phyloP scores from a whole-genome alignment of 2,888 invertebrate species.

The Chelonus formosanus region DNA sequence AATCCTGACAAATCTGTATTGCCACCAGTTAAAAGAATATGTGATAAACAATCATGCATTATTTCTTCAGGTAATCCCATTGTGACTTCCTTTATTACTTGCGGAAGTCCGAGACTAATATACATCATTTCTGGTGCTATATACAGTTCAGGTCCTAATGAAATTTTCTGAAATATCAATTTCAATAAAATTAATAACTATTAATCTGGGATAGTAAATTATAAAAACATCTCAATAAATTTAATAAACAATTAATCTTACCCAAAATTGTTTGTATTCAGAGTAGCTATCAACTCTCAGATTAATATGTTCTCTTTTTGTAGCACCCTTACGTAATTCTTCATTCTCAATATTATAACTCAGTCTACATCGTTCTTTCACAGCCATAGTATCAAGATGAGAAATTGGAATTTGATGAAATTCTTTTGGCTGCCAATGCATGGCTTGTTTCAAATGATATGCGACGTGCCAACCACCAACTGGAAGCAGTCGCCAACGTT shows the following conservation, averaged over 20 bases:
- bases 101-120: slow-evolving; percentile 59
- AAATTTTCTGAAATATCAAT: slow-evolving; percentile 52
- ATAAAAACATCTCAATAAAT: slow-evolving; percentile 32
- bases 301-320: slow-evolving; percentile 57
- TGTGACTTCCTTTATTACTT: slow-evolving; percentile 62
- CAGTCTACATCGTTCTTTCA: slow-evolving; percentile 63
- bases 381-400: slow-evolving; percentile 59
- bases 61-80: slow-evolving; percentile 57
- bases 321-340: slow-evolving; percentile 47
- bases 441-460: slow-evolving; percentile 62
- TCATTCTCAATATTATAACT: slow-evolving; percentile 62
- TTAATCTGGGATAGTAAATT: too few species aligned
- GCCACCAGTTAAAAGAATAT: slow-evolving; percentile 64
- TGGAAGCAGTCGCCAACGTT: slow-evolving; percentile 60
- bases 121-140: slow-evolving; percentile 66
- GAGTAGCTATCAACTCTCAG: slow-evolving; percentile 58
- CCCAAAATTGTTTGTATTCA: slow-evolving; percentile 60
- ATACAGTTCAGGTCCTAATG: slow-evolving; percentile 62
- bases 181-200: too few species aligned
- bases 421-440: slow-evolving; percentile 62
- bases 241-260: slow-evolving; percentile 37
- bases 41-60: slow-evolving; percentile 61
- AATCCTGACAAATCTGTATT: slow-evolving; percentile 64
- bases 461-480: slow-evolving; percentile 66
- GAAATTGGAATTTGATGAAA: slow-evolving; percentile 62